These are phyloP conservation scores for Fregata magnificens DNA, from an alignment of 2,113 vertebrate species.

Conservation along the genomic window DNA sequence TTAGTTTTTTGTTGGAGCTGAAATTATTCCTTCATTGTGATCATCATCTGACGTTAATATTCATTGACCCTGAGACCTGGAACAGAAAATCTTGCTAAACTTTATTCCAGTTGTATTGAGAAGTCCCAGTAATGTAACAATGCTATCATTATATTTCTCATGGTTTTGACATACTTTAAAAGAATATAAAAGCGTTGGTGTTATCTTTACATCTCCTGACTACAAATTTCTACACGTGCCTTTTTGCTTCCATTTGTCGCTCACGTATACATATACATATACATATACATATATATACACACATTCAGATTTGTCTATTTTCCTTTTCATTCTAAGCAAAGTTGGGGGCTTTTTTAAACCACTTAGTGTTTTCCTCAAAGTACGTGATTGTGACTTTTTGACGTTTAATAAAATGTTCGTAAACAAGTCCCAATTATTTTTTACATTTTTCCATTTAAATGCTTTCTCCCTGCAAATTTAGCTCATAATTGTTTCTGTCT, in stretches of 20 bases:
- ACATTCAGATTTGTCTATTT: neutral
- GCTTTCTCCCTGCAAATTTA: neutral
- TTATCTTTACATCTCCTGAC: neutral
- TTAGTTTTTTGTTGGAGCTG: neutral
- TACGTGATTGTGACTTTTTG: neutral
- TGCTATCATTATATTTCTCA: neutral
- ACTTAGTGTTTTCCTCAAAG: rapidly evolving
- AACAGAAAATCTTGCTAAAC: neutral
- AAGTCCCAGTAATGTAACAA: neutral
- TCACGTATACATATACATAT: neutral
- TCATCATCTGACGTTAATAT: neutral
- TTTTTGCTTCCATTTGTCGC: neutral
- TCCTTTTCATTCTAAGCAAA: neutral
- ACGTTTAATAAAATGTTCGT: neutral
- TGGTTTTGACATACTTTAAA: neutral
- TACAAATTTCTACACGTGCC: neutral
- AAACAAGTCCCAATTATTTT: neutral
- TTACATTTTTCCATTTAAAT: neutral
- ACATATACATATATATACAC: neutral
- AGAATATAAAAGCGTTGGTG: neutral
- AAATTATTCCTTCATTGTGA: neutral
- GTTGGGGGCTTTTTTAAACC: neutral
- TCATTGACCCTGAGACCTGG: neutral
- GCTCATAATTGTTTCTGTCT: neutral
- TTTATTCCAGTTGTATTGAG: neutral